These are phyloP conservation scores for Hipparchia semele DNA, from an alignment of 2,888 invertebrate genomes.

Conservation along the genomic window DNA sequence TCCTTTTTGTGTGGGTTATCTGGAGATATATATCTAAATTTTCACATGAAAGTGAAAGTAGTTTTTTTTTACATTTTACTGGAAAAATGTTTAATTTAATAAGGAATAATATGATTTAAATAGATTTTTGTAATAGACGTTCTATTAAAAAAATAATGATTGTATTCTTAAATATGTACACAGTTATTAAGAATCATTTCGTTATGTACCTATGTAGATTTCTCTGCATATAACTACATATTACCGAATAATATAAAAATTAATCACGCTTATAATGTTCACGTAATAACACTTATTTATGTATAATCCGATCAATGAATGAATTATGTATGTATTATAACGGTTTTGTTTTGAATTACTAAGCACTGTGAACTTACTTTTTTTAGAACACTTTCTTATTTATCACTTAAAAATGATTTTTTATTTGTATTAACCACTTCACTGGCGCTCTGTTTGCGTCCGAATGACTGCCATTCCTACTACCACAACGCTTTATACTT, in stretches of 20 bases:
- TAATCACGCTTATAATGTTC: slow-evolving; percentile 8
- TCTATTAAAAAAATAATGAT: neutral
- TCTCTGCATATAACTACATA: neutral
- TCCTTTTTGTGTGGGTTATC: slow-evolving; percentile 37
- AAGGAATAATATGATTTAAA: neutral
- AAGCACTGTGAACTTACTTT: slow-evolving; percentile 63
- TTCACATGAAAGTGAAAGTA: slow-evolving; percentile 41
- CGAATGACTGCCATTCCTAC: slow-evolving; percentile 76
- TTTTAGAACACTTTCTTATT: slow-evolving; percentile 57
- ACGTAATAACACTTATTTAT: slow-evolving; percentile 5
- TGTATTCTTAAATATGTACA: too few species aligned
- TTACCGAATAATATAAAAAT: slow-evolving; percentile 2
- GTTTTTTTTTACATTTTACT: neutral
- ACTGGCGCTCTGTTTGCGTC: slow-evolving; percentile 74
- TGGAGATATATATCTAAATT: slow-evolving; percentile 27
- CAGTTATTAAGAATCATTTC: neutral
- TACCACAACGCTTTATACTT: slow-evolving; percentile 77
- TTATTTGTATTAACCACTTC: slow-evolving; percentile 68
- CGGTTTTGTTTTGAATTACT: slow-evolving; percentile 29
- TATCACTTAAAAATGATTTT: slow-evolving; percentile 56
- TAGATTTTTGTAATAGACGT: neutral
- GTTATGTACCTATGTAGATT: neutral
- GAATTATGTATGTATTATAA: slow-evolving; percentile 1
- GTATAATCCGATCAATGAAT: neutral
- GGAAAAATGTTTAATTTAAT: too few species aligned